Base-by-base conservation (phyloP, 1,140 invertebrate genomes). In the Saccostrea echinata region DNA sequence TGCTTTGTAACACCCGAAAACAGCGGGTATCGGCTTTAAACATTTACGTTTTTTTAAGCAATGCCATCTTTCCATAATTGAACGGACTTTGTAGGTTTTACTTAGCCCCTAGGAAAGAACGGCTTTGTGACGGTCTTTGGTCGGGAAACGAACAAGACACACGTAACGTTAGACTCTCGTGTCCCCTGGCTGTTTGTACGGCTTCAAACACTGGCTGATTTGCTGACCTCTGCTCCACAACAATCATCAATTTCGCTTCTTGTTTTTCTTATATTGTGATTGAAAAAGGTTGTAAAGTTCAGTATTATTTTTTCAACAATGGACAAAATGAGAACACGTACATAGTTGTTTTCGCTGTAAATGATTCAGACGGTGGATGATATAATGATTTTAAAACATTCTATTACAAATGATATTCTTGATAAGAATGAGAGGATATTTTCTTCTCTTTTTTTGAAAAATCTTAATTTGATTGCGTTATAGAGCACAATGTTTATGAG, bases 1-100 rank as follows among this genome's bases (percentile, higher is more conserved):
- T 76, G 68, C 68, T 76, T 76, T 76, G 30, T 33, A 76, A 76
- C 68, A 76, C 68, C 24, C 8, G 4, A 27, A 33, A 76, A 76
- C 27, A 76, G 68, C 68, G 27, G 68, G 68, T 76, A 61, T n/a
- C 55, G 18, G n/a, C 53, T 21, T 6, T 61, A 61, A 61, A 61
- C n/a, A 35, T 76, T 76, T 76, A 76, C 68, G 27, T 76, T 16
- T 76, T 11, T 76, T 33, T 76, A 33, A 76, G 68, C 68, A 76
- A 76, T 33, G 27, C 68, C 1, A 76, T 13, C 13, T 76, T 33
- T 76, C 68, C 16, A 61, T n/a, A 76, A 27, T 13, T 76, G 24
- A 33, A 13, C 27, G 30, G 68, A 16, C 68, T 33, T 33, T 76
- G 68, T 33, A 30, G 68, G 13, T 76, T 76, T 76, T 13, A 33